These are phyloP conservation scores for Alviniconcha strummeri DNA, from an alignment of 2,888 invertebrate species.

Conservation along the genomic window DNA sequence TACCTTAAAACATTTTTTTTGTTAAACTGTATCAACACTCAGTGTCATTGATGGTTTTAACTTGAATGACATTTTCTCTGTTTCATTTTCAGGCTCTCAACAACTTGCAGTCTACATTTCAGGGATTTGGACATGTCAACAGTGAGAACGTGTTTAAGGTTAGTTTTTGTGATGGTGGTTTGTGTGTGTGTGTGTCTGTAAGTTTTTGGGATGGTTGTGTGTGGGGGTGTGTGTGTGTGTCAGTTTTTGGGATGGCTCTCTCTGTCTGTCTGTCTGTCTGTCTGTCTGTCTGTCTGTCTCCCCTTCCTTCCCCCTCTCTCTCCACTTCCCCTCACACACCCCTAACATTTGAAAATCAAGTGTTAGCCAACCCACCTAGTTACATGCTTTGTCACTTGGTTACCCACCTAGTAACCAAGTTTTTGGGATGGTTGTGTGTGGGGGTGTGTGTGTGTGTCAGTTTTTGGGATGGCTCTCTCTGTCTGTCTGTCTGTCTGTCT, in stretches of 20 bases:
- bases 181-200: background rate
- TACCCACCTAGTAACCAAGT: too few species aligned
- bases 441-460: background rate
- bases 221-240: background rate
- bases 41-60: too few species aligned
- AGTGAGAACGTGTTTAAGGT: constrained; percentile 95
- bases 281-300: background rate
- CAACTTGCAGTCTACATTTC: constrained; percentile 95
- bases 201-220: background rate
- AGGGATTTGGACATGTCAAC: constrained; percentile 93
- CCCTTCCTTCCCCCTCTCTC: background rate
- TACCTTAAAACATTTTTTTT: too few species aligned
- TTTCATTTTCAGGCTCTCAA: constrained; percentile 83
- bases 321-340: too few species aligned
- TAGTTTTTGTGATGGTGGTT: constrained; percentile 20
- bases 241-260: too few species aligned
- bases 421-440: background rate
- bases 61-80: background rate
- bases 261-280: background rate
- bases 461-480: too few species aligned
- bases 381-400: background rate
- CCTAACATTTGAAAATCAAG: background rate
- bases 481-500: too few species aligned
- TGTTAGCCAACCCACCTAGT: background rate
- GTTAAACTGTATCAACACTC: too few species aligned